Evolutionary conservation across 2,888 invertebrate species (phyloP).

Genomic region (Amphimallon solstitiale): DNA sequence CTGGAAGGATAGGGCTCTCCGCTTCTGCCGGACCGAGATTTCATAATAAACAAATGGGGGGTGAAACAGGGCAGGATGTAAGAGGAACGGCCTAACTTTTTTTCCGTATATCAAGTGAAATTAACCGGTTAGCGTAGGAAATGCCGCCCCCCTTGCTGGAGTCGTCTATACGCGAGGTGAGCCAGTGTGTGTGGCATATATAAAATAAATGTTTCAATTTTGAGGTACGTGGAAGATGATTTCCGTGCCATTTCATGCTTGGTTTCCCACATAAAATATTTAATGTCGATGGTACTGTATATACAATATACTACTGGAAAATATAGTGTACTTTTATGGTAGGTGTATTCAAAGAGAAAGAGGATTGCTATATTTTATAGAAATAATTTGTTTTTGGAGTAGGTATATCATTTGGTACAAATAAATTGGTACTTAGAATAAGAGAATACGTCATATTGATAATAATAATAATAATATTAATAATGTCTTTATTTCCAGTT

Average conservation of each 20-base stretch:
- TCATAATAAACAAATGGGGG: constrained; percentile 33
- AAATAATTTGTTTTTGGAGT: too few relatives aligned
- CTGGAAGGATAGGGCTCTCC: background rate
- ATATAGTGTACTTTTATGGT: too few relatives aligned
- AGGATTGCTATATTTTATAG: too few relatives aligned
- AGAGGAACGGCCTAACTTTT: constrained; percentile 25
- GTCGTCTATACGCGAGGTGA: background rate
- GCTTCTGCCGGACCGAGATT: constrained; percentile 3
- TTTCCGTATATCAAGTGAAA: constrained; percentile 30
- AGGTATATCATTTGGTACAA: too few relatives aligned
- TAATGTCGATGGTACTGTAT: constrained; percentile 2
- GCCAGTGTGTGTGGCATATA: too few relatives aligned
- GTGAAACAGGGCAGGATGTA: constrained; percentile 15
- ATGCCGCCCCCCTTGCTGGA: background rate
- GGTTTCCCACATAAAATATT: constrained; percentile 21
- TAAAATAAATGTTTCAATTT: constrained; percentile 31
- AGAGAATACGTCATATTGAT: too few relatives aligned
- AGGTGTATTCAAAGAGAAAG: too few relatives aligned
- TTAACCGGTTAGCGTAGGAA: constrained; percentile 15
- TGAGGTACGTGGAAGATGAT: constrained; percentile 25
- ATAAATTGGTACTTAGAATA: too few relatives aligned
- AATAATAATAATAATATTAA: too few relatives aligned
- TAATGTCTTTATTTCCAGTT: too few relatives aligned
- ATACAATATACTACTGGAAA: too few relatives aligned
- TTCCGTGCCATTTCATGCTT: constrained; percentile 11